These are phyloP conservation scores for Epinephelus lanceolatus DNA, from an alignment of 2,113 vertebrate species.

Conservation along the genomic window DNA sequence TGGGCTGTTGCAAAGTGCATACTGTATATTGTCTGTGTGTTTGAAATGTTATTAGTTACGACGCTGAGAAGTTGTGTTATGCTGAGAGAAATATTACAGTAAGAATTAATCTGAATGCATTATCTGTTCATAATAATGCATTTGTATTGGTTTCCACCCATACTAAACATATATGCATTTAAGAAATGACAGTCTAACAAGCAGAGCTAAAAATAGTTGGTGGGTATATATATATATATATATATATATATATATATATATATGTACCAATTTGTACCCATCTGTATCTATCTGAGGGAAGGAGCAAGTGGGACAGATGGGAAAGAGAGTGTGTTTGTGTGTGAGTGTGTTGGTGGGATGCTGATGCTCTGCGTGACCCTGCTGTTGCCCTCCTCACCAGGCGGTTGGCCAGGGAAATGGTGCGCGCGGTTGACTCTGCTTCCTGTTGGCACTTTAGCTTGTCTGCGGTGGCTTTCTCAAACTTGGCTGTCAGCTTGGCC, in stretches of 20 bases:
- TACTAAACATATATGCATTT: neutral
- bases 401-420: conserved; percentile 94
- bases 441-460: conserved; percentile 95
- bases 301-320: neutral
- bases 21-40: neutral
- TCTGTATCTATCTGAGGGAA: neutral
- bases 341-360: conserved; percentile 15
- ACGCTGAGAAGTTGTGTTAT: neutral
- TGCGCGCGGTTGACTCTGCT: conserved; percentile 89
- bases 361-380: conserved; percentile 9
- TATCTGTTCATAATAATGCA: neutral
- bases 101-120: neutral
- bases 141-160: neutral
- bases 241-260: neutral
- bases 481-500: conserved; percentile 90
- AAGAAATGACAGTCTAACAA: neutral
- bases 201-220: neutral
- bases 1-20: neutral
- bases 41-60: neutral
- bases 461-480: conserved; percentile 93
- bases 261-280: neutral
- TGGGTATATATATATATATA: neutral
- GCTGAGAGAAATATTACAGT: neutral
- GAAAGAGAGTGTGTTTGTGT: conserved; percentile 1
- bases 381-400: conserved; percentile 87